phyloP scores from a whole-genome alignment of 2,797 vertebrate species.

The Limnodromus scolopaceus region DNA sequence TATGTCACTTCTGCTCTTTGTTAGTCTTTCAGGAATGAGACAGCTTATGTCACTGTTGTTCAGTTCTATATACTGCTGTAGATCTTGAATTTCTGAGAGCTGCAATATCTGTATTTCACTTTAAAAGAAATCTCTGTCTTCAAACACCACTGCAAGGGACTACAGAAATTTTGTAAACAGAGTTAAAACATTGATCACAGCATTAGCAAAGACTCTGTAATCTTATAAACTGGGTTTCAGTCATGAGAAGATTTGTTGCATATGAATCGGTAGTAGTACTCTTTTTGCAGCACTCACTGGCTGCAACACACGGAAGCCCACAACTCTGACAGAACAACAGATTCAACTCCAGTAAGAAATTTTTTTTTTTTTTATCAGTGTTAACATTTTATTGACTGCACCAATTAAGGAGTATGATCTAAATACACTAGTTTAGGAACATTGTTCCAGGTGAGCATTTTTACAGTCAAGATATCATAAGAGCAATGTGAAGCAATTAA shows the following conservation, averaged over 20 bases:
- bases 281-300: not conserved
- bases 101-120: not conserved
- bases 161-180: not conserved
- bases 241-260: not conserved
- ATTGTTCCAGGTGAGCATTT: not conserved
- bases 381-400: not conserved
- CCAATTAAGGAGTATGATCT: not conserved
- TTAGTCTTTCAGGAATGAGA: not conserved
- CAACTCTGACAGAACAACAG: not conserved
- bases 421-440: not conserved
- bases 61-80: not conserved
- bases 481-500: not conserved
- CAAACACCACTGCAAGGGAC: not conserved
- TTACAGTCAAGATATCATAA: not conserved
- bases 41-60: not conserved
- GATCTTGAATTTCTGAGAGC: not conserved
- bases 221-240: not conserved
- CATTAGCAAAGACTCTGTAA: not conserved
- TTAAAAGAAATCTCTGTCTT: not conserved
- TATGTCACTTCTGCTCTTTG: not conserved
- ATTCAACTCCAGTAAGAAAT: not conserved
- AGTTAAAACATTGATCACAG: not conserved
- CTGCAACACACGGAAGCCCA: not conserved
- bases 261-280: not conserved
- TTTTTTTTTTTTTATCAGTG: too few relatives aligned